Evolutionary conservation across 2,797 vertebrate genomes (phyloP), one percentile per base, ranked within the genome.

Genomic region (Meriones psammophilus): DNA sequence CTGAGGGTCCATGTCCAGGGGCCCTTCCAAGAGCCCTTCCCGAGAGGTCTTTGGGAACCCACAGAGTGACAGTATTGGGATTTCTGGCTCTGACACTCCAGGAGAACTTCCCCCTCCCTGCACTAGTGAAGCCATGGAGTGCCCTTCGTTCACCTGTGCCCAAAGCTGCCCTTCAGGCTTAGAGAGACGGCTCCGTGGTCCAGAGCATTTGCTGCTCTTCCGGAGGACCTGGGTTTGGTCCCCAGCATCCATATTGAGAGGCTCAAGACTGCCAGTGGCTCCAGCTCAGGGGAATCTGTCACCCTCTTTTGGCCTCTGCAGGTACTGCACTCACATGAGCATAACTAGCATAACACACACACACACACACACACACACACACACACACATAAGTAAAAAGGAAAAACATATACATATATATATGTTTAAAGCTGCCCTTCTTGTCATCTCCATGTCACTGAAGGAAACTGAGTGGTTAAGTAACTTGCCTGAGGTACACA

Each of bases 121-220:
- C 22, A 33, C 9, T 5, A 3, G 17, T 66, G 22, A 6, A 2
- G 1, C 46, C 22, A 5, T 28, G 22, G 0, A 10, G 26, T 73
- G 30, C 28, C 24, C 54, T 30, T 13, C 12, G 17, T 8, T n/a
- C 17, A 3, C 39, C 14, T 26, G 30, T 36, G 15, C 14, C 90
- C 46, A 54, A n/a, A 74, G 3, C 24, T 62, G 28, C 79, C n/a
- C 56, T 26, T 39, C 9, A 12, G 22, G 22, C 22, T 13, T 73
- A 10, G 36, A 46, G 86, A 33, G 36, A 33, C 33, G n/a, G 15
- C 54, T 60, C 13, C 0, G 36, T 13, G 24, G 17, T 42, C 30
- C 33, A 76, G 24, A 42, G 28, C 39, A 62, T 24, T 77, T 76
- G 20, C 69, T 58, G n/a, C 50, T 87, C 87, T 50, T 50, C 17